phyloP scores from a whole-genome alignment of 92 coral and sea anemone species.

The Chrysogorgia sp. region DNA sequence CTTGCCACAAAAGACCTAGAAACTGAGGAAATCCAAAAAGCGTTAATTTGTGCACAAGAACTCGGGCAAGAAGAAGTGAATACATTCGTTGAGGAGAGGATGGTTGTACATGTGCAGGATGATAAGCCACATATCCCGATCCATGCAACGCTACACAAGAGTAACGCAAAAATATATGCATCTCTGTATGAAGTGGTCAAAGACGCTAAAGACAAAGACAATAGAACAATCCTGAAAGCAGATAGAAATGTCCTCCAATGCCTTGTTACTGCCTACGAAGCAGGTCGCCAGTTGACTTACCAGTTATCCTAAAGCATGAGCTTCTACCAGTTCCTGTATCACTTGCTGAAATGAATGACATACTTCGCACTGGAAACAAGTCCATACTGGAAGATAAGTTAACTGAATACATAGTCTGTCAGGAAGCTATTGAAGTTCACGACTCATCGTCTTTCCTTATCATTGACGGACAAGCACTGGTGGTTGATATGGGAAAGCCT shows the following conservation, averaged over 20 bases:
- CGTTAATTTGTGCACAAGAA: constrained; percentile 28
- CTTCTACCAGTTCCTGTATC: no score
- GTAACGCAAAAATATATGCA: not conserved
- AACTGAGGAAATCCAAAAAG: constrained; percentile 46
- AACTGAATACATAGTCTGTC: no score
- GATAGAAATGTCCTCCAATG: constrained; percentile 30
- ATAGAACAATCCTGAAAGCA: constrained; percentile 26
- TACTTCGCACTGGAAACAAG: no score
- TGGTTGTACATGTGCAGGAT: not conserved
- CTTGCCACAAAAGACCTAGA: constrained; percentile 59
- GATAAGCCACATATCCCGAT: not conserved
- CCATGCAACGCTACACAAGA: constrained; percentile 8
- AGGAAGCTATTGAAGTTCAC: no score
- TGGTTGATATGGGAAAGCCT: constrained; percentile 28
- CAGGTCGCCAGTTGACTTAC: no score
- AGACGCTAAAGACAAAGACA: constrained; percentile 7
- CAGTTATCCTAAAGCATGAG: no score
- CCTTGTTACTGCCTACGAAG: no score
- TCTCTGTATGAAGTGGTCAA: not conserved
- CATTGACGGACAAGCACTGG: constrained; percentile 22
- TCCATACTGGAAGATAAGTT: no score
- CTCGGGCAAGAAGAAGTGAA: constrained; percentile 42
- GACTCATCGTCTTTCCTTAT: constrained; percentile 6
- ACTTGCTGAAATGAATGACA: no score
- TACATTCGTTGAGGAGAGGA: constrained; percentile 20